These are phyloP conservation scores for Sigmodon hispidus DNA, from an alignment of 2,113 vertebrate genomes.

Conservation along the genomic window DNA sequence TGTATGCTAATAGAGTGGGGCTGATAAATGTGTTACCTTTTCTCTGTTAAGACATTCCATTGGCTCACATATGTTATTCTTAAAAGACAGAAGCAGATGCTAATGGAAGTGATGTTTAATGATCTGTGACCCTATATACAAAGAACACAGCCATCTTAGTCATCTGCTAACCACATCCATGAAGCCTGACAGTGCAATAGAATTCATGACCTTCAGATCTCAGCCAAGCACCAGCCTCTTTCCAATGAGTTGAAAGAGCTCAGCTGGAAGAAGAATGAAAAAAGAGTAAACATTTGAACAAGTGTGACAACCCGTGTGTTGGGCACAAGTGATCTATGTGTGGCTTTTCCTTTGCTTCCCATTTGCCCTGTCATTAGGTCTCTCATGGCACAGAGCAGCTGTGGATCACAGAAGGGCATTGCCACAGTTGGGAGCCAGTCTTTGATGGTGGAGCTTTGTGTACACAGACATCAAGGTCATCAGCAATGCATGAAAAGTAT, in stretches of 20 bases:
- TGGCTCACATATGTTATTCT: constrained; percentile 56
- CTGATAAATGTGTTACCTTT: constrained; percentile 75
- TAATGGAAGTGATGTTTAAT: constrained; percentile 79
- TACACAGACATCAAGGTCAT: constrained; percentile 75
- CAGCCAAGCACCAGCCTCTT: constrained; percentile 52
- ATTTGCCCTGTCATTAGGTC: constrained; percentile 58
- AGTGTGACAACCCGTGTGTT: constrained; percentile 64
- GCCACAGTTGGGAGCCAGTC: constrained; percentile 68
- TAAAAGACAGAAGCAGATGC: constrained; percentile 81
- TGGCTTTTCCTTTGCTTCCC: constrained; percentile 35
- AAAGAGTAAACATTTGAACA: constrained; percentile 78
- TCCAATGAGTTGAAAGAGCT: constrained; percentile 70
- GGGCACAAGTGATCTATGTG: constrained; percentile 51
- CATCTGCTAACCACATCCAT: constrained; percentile 80
- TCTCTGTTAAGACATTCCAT: constrained; percentile 63
- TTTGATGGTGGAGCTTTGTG: constrained; percentile 63
- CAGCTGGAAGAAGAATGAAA: constrained; percentile 70
- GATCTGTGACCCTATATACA: constrained; percentile 78
- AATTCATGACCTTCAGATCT: constrained; percentile 76
- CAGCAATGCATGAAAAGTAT: constrained; percentile 72
- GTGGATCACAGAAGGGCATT: constrained; percentile 66
- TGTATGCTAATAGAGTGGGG: neutral
- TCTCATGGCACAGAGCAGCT: constrained; percentile 66
- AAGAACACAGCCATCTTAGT: constrained; percentile 70
- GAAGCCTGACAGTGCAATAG: constrained; percentile 47